phyloP scores from a whole-genome alignment of 2,888 invertebrate species.

The Allolobophora icterica region DNA sequence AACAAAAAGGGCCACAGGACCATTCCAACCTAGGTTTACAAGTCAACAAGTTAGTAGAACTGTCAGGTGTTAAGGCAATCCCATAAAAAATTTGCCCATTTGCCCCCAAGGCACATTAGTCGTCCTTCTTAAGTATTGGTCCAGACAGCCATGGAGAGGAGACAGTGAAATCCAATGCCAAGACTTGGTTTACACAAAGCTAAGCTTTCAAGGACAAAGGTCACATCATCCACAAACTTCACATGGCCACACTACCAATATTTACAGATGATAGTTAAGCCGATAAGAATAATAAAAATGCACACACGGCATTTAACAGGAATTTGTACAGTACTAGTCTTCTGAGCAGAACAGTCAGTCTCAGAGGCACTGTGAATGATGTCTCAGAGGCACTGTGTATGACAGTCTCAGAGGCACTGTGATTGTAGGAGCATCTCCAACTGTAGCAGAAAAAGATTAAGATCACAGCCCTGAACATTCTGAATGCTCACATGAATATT shows the following conservation, averaged over 20 bases:
- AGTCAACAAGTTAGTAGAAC: neutral
- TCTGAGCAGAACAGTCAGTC: neutral
- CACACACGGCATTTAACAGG: neutral
- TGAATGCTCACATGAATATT: no score
- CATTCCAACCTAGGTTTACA: neutral
- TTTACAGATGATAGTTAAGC: neutral
- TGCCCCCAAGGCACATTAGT: neutral
- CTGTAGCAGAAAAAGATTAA: no score
- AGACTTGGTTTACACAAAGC: conserved; percentile 1
- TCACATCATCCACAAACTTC: neutral
- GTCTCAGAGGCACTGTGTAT: no score
- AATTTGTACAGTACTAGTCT: neutral
- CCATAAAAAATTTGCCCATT: neutral
- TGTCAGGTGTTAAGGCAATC: neutral
- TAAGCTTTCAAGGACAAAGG: neutral
- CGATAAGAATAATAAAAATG: neutral
- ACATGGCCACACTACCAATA: neutral
- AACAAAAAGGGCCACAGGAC: neutral
- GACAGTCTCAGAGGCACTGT: no score
- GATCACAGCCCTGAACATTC: no score
- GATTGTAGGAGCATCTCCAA: no score
- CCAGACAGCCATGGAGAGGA: neutral
- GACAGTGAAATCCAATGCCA: neutral
- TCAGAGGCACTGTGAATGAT: no score
- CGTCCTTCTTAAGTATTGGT: neutral